A percentile compares a stretch with the other conserved stretches of the same genome.
Evolutionary conservation across 2,797 vertebrate genomes (phyloP).

Genomic region (Hipposideros larvatus): DNA sequence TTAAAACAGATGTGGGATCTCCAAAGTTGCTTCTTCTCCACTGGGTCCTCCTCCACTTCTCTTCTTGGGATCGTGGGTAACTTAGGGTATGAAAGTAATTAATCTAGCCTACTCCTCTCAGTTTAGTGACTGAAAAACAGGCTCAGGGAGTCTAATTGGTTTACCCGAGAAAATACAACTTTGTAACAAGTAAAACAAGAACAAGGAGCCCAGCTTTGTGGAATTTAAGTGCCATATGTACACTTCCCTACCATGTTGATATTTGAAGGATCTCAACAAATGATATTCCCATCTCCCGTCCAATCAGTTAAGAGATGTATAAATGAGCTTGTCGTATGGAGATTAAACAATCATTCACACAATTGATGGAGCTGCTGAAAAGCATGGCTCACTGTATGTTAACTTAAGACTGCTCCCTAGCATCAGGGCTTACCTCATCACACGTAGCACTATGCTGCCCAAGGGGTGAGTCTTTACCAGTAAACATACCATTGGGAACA

Average conservation of each 20-base stretch:
- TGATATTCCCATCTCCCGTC: neutral
- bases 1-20: neutral
- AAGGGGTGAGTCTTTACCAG: neutral
- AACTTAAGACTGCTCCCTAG: neutral
- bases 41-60: neutral
- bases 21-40: neutral
- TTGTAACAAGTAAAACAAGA: neutral
- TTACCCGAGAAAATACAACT: neutral
- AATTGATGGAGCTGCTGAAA: neutral
- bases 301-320: neutral
- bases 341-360: neutral
- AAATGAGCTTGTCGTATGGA: neutral
- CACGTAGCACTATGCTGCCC: fast-evolving
- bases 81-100: neutral
- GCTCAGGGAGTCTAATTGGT: neutral
- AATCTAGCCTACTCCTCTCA: neutral
- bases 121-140: neutral
- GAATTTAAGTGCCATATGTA: neutral
- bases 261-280: neutral
- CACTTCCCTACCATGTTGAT: neutral
- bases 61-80: neutral
- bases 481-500: neutral
- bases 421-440: neutral
- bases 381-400: neutral
- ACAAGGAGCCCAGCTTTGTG: neutral